phyloP scores from a whole-genome alignment of 2,888 invertebrate genomes.

The Morinoia aosen region DNA sequence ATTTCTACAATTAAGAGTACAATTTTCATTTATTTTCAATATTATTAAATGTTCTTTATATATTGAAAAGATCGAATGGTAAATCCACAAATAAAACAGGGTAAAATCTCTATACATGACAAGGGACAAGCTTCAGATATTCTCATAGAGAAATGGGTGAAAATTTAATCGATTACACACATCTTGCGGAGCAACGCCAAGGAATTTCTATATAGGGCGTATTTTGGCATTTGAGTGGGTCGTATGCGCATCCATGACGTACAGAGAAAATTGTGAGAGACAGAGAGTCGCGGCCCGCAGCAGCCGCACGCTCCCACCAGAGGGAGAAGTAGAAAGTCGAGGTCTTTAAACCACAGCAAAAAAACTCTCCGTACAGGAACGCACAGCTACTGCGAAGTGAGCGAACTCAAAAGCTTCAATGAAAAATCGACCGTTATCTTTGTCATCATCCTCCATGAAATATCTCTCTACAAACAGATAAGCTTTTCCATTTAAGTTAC shows the following conservation, averaged over 20 bases:
- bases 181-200: conserved; percentile 4
- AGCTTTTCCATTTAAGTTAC: conserved; percentile 12
- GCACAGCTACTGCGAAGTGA: not conserved
- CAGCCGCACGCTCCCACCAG: not conserved
- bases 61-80: conserved; percentile 22
- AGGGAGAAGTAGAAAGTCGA: not conserved
- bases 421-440: not conserved
- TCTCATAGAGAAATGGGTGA: conserved; percentile 34
- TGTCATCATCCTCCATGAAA: not conserved
- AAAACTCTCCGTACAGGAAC: not conserved
- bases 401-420: not conserved
- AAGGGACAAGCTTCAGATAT: not conserved
- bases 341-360: not conserved
- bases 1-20: conserved; percentile 41
- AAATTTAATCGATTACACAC: not conserved
- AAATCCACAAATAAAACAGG: not conserved
- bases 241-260: not conserved
- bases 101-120: conserved; percentile 14
- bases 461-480: not conserved
- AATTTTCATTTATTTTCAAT: conserved; percentile 26
- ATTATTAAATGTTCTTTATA: conserved; percentile 38
- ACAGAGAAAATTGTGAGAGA: not conserved
- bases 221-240: not conserved
- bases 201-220: not conserved
- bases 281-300: not conserved